Percentiles rank a stretch among this genome's conserved stretches.
These are phyloP conservation scores for Peromyscus californicus DNA, from an alignment of 2,113 vertebrate species.

Conservation along the genomic window DNA sequence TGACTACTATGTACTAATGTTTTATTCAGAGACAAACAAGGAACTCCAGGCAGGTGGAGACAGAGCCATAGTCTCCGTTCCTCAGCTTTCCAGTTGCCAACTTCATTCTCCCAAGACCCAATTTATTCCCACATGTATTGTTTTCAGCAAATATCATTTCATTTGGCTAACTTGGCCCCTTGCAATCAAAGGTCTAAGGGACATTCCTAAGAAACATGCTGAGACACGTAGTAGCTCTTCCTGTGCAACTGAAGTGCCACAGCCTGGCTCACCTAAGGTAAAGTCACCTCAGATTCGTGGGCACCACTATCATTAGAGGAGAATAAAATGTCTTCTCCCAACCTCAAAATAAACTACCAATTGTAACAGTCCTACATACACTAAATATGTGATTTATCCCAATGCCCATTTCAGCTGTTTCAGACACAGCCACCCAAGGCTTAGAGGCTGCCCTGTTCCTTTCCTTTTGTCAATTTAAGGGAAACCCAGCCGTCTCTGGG, in stretches of 20 bases:
- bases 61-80: not conserved
- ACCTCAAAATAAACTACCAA: not conserved
- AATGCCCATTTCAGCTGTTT: not conserved
- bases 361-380: not conserved
- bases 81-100: not conserved
- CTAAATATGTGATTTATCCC: not conserved
- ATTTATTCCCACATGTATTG: not conserved
- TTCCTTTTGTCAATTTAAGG: not conserved
- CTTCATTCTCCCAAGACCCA: not conserved
- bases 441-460: not conserved
- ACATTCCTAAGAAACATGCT: not conserved
- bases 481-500: not conserved
- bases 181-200: not conserved
- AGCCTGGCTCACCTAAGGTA: not conserved
- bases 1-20: not conserved
- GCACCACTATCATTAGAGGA: not conserved
- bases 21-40: slow-evolving; percentile 18
- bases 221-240: slow-evolving; percentile 7
- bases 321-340: not conserved
- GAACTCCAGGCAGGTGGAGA: not conserved
- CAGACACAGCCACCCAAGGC: not conserved
- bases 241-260: not conserved
- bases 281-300: not conserved
- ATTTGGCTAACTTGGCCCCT: not conserved
- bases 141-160: slow-evolving; percentile 44